Percentiles rank a stretch among this genome's conserved stretches.
These are phyloP conservation scores for Oplegnathus fasciatus DNA, from an alignment of 2,113 vertebrate species.

Conservation along the genomic window DNA sequence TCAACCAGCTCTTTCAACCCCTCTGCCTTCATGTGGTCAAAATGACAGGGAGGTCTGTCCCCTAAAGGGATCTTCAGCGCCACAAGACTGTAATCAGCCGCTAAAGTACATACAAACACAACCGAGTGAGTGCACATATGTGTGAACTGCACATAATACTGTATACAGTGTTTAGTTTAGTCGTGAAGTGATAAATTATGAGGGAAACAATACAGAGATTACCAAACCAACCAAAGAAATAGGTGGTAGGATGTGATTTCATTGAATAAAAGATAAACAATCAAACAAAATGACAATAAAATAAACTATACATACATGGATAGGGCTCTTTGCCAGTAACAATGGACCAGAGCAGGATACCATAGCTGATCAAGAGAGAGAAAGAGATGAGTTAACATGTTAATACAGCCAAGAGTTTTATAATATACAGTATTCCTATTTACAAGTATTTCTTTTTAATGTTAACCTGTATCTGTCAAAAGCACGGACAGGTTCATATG, in stretches of 20 bases:
- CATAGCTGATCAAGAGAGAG: slow-evolving; percentile 71
- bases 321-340: slow-evolving; percentile 76
- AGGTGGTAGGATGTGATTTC: background rate
- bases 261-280: background rate
- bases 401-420: background rate
- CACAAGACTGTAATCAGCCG: accelerated
- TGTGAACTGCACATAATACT: background rate
- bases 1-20: slow-evolving; percentile 54
- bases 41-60: slow-evolving; percentile 15
- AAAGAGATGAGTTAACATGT: background rate
- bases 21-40: background rate
- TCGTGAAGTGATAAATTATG: background rate
- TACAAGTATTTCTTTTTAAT: background rate
- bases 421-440: background rate
- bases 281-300: background rate
- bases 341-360: slow-evolving; percentile 81
- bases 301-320: slow-evolving; percentile 41
- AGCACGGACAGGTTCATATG: slow-evolving; percentile 66
- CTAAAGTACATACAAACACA: slow-evolving; percentile 25
- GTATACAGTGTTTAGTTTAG: background rate
- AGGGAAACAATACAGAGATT: background rate
- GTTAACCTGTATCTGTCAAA: slow-evolving; percentile 87
- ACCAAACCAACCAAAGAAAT: background rate
- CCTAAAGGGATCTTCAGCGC: accelerated
- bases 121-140: background rate